Conservation (phyloP, 2,797 vertebrate genomes). For the Champsocephalus gunnari region DNA sequence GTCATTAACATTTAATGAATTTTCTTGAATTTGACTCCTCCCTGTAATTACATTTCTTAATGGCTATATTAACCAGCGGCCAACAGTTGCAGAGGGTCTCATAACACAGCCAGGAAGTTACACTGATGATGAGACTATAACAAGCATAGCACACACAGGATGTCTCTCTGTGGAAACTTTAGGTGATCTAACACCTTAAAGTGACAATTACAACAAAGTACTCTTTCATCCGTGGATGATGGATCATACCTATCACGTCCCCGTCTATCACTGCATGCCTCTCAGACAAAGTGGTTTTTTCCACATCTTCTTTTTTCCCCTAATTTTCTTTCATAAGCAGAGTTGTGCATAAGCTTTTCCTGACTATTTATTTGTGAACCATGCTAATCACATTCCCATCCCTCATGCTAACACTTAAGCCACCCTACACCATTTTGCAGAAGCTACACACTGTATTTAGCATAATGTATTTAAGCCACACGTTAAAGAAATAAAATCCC, state of each 20-base stretch:
- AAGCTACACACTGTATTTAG: conserved; percentile 53
- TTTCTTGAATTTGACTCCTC: conserved; percentile 55
- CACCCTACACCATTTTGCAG: conserved; percentile 54
- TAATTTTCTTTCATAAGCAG: conserved; percentile 33
- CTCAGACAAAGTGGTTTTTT: conserved; percentile 23
- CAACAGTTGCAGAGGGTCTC: conserved; percentile 32
- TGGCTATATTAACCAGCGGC: conserved; percentile 41
- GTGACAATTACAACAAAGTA: conserved; percentile 30
- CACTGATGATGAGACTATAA: conserved; percentile 18
- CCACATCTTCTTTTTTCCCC: conserved; percentile 21
- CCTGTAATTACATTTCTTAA: conserved; percentile 60
- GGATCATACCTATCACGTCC: conserved; percentile 25
- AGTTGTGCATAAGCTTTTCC: conserved; percentile 54
- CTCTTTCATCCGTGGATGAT: conserved; percentile 33
- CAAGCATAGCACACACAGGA: background rate
- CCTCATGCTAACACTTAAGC: conserved; percentile 64
- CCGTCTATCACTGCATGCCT: conserved; percentile 12
- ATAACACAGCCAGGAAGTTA: conserved; percentile 20
- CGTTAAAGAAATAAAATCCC: conserved; percentile 23
- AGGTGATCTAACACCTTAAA: conserved; percentile 16
- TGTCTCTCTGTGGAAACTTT: conserved; percentile 22
- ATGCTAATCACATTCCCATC: conserved; percentile 71
- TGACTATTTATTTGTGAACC: conserved; percentile 68
- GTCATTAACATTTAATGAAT: conserved; percentile 59
- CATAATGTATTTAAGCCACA: conserved; percentile 51